A percentile compares a stretch with the other conserved stretches of the same genome.
Conservation (phyloP, 2,888 invertebrate genomes). For the Eudasyphora cyanicolor region DNA sequence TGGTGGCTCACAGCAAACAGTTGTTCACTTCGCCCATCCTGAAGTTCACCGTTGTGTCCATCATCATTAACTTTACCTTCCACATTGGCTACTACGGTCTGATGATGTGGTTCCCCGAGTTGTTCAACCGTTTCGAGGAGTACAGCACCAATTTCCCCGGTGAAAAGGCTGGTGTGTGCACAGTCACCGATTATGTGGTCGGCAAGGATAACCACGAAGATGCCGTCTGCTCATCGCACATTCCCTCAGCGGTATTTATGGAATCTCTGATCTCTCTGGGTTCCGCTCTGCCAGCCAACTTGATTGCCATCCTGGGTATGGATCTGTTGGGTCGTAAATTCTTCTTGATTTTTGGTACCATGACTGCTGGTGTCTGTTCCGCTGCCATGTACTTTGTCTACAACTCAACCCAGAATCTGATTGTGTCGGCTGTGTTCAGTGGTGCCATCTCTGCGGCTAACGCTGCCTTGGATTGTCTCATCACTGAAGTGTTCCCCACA, state of each 20-base stretch:
- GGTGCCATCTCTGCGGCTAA: conserved; percentile 94
- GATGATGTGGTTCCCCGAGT: conserved; percentile 98
- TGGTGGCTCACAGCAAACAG: conserved; percentile 90
- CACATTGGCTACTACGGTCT: conserved; percentile 97
- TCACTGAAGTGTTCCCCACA: conserved; percentile 96
- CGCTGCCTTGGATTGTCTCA: conserved; percentile 94
- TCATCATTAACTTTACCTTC: conserved; percentile 94
- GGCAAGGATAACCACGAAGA: conserved; percentile 82
- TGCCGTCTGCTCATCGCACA: conserved; percentile 85
- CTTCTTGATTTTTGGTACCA: conserved; percentile 89
- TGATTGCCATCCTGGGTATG: conserved; percentile 91
- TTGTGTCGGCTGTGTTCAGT: conserved; percentile 92
- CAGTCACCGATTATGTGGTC: conserved; percentile 89
- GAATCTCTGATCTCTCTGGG: conserved; percentile 93
- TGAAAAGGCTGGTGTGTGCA: conserved; percentile 85
- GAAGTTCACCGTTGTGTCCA: conserved; percentile 90
- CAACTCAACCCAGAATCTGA: conserved; percentile 90
- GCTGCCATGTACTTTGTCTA: conserved; percentile 92
- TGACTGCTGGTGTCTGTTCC: conserved; percentile 91
- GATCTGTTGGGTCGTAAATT: conserved; percentile 90
- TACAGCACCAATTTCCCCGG: conserved; percentile 86
- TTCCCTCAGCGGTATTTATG: conserved; percentile 90
- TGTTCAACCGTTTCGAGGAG: conserved; percentile 94
- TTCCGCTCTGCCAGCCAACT: conserved; percentile 91
- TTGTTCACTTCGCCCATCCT: conserved; percentile 90